Percentiles rank a stretch among this genome's conserved stretches.
These are phyloP conservation scores for Philhelius pedissequus DNA, from an alignment of 2,888 invertebrate species.

Conservation along the genomic window DNA sequence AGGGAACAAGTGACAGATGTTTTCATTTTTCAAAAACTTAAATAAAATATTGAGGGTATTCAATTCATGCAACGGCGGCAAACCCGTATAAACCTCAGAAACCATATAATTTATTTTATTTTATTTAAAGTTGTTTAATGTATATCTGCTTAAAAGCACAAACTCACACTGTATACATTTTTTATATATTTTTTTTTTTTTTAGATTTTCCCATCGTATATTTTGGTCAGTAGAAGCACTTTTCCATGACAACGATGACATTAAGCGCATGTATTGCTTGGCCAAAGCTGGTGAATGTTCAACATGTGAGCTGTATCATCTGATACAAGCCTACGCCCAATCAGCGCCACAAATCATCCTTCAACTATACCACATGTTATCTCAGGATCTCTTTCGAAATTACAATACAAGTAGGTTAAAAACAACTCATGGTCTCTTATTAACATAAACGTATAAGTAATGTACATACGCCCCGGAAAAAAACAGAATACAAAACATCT, in stretches of 20 bases:
- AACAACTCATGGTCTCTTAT: background rate
- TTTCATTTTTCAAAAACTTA: too few species aligned
- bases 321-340: conserved; percentile 88
- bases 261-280: conserved; percentile 82
- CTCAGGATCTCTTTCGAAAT: conserved; percentile 80
- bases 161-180: background rate
- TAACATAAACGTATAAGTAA: background rate
- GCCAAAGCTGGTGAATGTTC: conserved; percentile 82
- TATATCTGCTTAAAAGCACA: too few species aligned
- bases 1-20: background rate
- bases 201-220: conserved; percentile 85
- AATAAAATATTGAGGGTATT: too few species aligned
- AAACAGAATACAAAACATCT: background rate
- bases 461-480: background rate
- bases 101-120: too few species aligned
- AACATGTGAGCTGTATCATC: conserved; percentile 87
- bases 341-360: conserved; percentile 86
- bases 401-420: conserved; percentile 83
- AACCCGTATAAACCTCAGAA: too few species aligned
- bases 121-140: too few species aligned
- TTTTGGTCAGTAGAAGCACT: conserved; percentile 89
- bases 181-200: background rate
- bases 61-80: too few species aligned
- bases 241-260: conserved; percentile 81
- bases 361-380: conserved; percentile 83